Base-by-base conservation (phyloP, 2,113 vertebrate species). In the Lucifuga dentata region DNA sequence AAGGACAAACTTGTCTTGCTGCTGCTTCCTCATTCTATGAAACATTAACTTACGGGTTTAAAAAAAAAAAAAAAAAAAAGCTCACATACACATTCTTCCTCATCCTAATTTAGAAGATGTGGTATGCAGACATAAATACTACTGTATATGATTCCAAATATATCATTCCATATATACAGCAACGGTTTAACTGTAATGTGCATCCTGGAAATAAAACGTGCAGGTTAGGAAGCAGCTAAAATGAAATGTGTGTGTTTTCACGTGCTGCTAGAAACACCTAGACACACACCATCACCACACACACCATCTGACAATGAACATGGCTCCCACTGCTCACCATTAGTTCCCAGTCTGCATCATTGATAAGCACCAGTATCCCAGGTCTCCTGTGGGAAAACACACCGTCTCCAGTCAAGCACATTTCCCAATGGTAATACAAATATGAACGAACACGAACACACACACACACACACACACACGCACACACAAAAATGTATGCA, bases 261-360 rank as follows among this genome's bases (percentile, higher is more conserved):
- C 7, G 39, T 13, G n/a, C 26, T 38, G 17, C 46, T 40, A 6
- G 44, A 33, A 16, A 35, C 60, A 33, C 40, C 38, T 24, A 40
- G 39, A 59, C 45, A 29, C 38, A 55, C 51, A 64, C 50, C 51
- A 26, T 16, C 38, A 51, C 8, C 23, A 35, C 33, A 20, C 43
- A 59, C 62, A 46, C 50, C 26, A 45, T 60, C 45, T 72, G 75
- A 80, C 76, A 80, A 53, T 78, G 60, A 73, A 68, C 67, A 38
- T 62, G 63, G 40, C 71, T 90, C 65, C 53, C 64, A 80, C 21
- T 63, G 91, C 96, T 94, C 89, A 99, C 98, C 98, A 98, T 96
- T 78, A 99, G 91, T 36, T 99, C 97, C 98, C 97, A 99, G 93
- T 99, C 98, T 68, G 97, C 93, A 19, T 99, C 95, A 8, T 99